Base-by-base conservation (phyloP, 2,888 invertebrate species). In the Germaria angustata region DNA sequence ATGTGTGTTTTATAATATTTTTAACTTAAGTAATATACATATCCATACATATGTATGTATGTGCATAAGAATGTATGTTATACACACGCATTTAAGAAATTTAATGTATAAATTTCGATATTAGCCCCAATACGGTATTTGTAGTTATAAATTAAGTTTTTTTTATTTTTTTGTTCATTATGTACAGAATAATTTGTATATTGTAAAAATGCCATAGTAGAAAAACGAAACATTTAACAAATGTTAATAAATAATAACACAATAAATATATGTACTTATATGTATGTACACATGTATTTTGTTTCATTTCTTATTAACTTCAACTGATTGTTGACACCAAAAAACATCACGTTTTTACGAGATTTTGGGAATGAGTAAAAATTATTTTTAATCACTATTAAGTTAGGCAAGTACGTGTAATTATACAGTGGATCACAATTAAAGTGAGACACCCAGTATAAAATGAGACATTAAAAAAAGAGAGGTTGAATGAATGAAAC, bases 181-280 rank as follows among this genome's bases (percentile, higher is more conserved):
- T 72, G 66, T 72, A 66, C 41, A 73, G 41, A 51, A 59, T 28
- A 41, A 22, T 59, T 49, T 34, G 24, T 51, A 51, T 51, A 39
- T 39, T 39, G 11, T 36, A 46, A 65, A 57, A 73, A 66, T 68
- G 79, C 79, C 79, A 80, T 80, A 80, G 22, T 44, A 75, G 55
- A 34, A 39, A 66, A 57, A 36, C 24, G 13, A 49, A 49, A 32
- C 13, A 63, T 44, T 11, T 46, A 71, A 36, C 24, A 71, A 73
- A 65, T 53, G 39, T 51, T 39, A 49, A 44, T 24, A 39, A 53
- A 63, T 53, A 63, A 32, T 63, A 73, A 51, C 13, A 24, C 0
- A 1, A 61, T 41, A 51, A 41, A 68, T n/a, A n/a, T n/a, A n/a
- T n/a, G n/a, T n/a, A n/a, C n/a, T n/a, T n/a, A n/a, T n/a, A n/a